Percentiles rank a stretch among this genome's conserved stretches.
These are phyloP conservation scores for Plusia festucae DNA, from an alignment of 2,888 invertebrate genomes.

Conservation along the genomic window DNA sequence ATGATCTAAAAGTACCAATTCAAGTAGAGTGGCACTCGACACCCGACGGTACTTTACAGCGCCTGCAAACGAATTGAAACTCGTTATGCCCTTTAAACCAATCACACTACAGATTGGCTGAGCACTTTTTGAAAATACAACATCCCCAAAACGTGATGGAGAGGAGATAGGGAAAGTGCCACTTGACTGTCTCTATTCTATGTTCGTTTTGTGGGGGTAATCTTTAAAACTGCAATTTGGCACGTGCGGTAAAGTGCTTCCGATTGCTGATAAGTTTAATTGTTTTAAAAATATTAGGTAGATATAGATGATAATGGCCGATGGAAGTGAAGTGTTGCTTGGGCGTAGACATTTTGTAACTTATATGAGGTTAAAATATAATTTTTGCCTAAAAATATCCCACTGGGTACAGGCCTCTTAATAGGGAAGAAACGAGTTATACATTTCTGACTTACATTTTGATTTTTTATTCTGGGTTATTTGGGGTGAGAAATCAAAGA, in stretches of 20 bases:
- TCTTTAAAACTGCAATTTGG: slow-evolving; percentile 52
- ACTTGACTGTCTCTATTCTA: slow-evolving; percentile 64
- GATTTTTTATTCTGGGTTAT: background rate
- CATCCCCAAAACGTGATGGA: slow-evolving; percentile 69
- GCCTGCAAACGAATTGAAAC: slow-evolving; percentile 30
- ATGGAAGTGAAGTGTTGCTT: too few species aligned
- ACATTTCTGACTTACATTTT: background rate
- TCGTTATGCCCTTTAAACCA: slow-evolving; percentile 39
- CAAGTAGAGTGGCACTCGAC: slow-evolving; percentile 36
- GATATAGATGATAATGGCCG: slow-evolving; percentile 44
- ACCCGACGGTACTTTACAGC: slow-evolving; percentile 30
- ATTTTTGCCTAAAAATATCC: too few species aligned
- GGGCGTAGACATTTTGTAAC: too few species aligned
- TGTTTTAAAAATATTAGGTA: slow-evolving; percentile 49
- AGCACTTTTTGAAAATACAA: slow-evolving; percentile 43
- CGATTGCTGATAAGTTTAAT: slow-evolving; percentile 41
- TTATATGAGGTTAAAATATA: background rate
- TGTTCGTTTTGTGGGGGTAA: slow-evolving; percentile 42
- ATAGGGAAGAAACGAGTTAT: too few species aligned
- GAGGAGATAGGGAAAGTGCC: slow-evolving; percentile 69
- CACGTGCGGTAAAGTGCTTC: slow-evolving; percentile 57
- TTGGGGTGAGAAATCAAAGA: too few species aligned
- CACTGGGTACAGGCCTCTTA: too few species aligned
- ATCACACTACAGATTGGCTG: slow-evolving; percentile 14
- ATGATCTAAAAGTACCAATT: slow-evolving; percentile 39